Base-by-base conservation (phyloP, 2,113 vertebrate species). In the Zootoca vivipara region DNA sequence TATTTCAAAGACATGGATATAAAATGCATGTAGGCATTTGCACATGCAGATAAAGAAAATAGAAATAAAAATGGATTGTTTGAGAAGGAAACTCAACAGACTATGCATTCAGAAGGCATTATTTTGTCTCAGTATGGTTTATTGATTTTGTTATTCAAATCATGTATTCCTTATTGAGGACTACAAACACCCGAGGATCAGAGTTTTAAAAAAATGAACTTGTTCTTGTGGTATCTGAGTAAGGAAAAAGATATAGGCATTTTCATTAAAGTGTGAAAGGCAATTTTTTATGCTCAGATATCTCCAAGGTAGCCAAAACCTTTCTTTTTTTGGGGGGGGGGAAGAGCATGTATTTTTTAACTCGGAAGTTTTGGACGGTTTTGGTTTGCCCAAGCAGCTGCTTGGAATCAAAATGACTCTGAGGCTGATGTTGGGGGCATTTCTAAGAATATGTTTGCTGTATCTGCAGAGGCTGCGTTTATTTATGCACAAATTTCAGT, bases 151-250 rank as follows among this genome's bases (percentile, higher is more conserved):
- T 35, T 81, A 86, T 69, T 82, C 18, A 62, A 74, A 78, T 0
- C 13, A 67, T 40, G 28, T 2, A 2, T 13, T 90, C 78, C 26
- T 73, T 78, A 5, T 69, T 80, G 33, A 1, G 26, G 18, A 77
- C n/a, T 77, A 20, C 13, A 40, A 28, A 69, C 30, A 62, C n/a
- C 16, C 2, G 30, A 42, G 26, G 6, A 56, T 83, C 67, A 64
- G 91, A 78, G 58, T 64, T 77, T 75, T 22, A 64, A 91, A 64
- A 91, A 92, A 85, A 78, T 1, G 77, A 87, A 89, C 26, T 12
- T 13, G 22, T 85, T 85, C 80, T 58, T 5, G 40, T 62, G 30
- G 70, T 1, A 78, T 82, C 64, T 46, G n/a, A 56, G 28, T 0
- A n/a, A 33, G 20, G 72, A 52, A 52, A 46, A 70, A 35, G 75